phyloP scores from a whole-genome alignment of 2,888 invertebrate genomes.

The Erpobdella octoculata region DNA sequence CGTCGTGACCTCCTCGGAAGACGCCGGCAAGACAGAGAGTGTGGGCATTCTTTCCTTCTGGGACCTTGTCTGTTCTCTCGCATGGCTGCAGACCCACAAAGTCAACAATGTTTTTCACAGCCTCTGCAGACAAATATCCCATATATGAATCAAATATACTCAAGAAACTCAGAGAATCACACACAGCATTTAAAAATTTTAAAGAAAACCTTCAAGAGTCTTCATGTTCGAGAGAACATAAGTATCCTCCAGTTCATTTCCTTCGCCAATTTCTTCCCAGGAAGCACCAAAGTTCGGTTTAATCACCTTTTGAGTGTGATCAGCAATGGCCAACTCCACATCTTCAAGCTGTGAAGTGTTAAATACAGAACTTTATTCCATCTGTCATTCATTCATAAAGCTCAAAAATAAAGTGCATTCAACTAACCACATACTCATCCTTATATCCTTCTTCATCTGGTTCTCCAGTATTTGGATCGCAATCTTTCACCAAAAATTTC shows the following conservation, averaged over 20 bases:
- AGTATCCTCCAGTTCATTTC: slow-evolving; percentile 77
- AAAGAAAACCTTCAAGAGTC: slow-evolving; percentile 61
- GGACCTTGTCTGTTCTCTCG: slow-evolving; percentile 73
- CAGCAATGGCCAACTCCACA: slow-evolving; percentile 72
- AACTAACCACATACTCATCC: slow-evolving; percentile 71
- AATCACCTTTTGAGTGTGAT: slow-evolving; percentile 73
- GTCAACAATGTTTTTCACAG: slow-evolving; percentile 71
- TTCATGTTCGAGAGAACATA: slow-evolving; percentile 75
- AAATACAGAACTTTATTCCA: not conserved
- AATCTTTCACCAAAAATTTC: slow-evolving; percentile 88
- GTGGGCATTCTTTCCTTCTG: slow-evolving; percentile 72
- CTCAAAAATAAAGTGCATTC: not conserved
- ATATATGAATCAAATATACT: not conserved
- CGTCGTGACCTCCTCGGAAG: slow-evolving; percentile 82
- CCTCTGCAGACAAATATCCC: slow-evolving; percentile 54
- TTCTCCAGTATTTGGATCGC: slow-evolving; percentile 85
- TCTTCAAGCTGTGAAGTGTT: slow-evolving; percentile 68
- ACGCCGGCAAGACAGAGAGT: slow-evolving; percentile 73
- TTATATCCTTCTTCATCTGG: slow-evolving; percentile 92
- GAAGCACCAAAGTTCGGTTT: slow-evolving; percentile 69
- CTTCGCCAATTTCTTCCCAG: slow-evolving; percentile 67
- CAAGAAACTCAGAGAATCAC: not conserved
- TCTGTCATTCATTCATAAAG: not conserved
- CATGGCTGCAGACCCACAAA: slow-evolving; percentile 77
- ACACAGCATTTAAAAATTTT: not conserved